These are phyloP conservation scores for Rostratula benghalensis DNA, from an alignment of 2,113 vertebrate genomes.

Conservation along the genomic window DNA sequence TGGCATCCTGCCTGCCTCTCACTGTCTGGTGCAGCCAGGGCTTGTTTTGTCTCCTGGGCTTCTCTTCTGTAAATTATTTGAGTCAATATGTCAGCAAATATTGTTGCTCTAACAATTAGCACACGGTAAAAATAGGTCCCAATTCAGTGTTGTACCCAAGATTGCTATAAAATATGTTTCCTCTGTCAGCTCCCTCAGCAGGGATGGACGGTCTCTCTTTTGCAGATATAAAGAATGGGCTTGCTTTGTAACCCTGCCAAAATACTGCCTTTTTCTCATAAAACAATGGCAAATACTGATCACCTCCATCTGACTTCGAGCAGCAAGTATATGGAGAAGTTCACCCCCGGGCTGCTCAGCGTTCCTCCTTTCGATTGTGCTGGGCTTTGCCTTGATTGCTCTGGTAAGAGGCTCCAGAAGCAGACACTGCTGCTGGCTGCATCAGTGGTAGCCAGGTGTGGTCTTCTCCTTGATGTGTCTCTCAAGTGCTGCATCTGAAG, in stretches of 20 bases:
- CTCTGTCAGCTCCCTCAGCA: neutral
- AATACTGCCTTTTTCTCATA: neutral
- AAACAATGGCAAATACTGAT: neutral
- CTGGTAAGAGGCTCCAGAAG: neutral
- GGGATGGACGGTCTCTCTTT: neutral
- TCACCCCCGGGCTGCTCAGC: neutral
- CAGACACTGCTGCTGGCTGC: neutral
- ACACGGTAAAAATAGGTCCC: neutral
- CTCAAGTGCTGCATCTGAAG: neutral
- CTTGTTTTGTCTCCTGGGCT: constrained; percentile 35
- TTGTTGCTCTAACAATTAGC: neutral
- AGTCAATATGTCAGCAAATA: constrained; percentile 10
- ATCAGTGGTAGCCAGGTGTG: accelerated
- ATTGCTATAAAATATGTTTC: constrained; percentile 1
- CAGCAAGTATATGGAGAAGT: neutral
- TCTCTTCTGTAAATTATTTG: neutral
- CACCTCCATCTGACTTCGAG: neutral
- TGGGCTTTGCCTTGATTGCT: neutral
- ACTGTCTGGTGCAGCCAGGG: neutral
- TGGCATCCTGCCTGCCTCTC: constrained; percentile 30
- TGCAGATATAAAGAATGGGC: neutral
- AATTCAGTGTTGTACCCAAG: neutral
- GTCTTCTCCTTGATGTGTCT: neutral
- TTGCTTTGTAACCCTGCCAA: constrained; percentile 23
- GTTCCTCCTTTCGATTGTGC: neutral